Evolutionary conservation across 1,140 invertebrate species (phyloP).

Genomic region (Trissolcus basalis): DNA sequence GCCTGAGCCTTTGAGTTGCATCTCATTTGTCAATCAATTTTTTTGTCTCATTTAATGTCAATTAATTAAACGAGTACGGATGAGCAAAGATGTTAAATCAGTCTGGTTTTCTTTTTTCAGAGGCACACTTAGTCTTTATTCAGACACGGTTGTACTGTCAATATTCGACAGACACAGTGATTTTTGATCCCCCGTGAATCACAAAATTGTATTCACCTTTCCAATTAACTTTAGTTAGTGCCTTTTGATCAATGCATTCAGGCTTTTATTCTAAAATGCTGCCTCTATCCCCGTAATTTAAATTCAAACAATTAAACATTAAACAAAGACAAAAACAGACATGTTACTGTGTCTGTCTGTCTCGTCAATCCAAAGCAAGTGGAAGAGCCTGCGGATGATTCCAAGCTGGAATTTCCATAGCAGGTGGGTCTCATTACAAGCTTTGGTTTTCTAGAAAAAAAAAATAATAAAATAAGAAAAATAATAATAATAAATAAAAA

Average conservation of each 20-base stretch:
- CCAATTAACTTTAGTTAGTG: constrained; percentile 54
- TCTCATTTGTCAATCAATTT: too few species aligned
- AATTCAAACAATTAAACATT: constrained; percentile 7
- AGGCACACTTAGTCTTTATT: constrained; percentile 70
- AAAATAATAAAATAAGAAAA: constrained; percentile 3
- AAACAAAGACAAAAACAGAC: constrained; percentile 43
- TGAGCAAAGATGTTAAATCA: constrained; percentile 66
- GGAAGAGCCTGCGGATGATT: constrained; percentile 64
- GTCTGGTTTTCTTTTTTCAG: constrained; percentile 73
- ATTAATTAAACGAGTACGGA: neutral
- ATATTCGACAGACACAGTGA: constrained; percentile 73
- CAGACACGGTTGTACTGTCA: constrained; percentile 69
- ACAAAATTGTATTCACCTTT: neutral
- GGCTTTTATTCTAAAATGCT: constrained; percentile 72
- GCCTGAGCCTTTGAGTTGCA: constrained; percentile 60
- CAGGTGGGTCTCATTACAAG: constrained; percentile 65
- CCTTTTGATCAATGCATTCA: constrained; percentile 70
- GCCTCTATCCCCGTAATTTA: constrained; percentile 66
- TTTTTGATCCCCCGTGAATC: constrained; percentile 51
- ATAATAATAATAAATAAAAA: constrained; percentile 2
- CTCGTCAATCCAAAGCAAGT: constrained; percentile 64
- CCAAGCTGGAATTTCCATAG: constrained; percentile 64
- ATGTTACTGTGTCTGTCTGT: constrained; percentile 70
- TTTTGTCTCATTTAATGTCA: too few species aligned
- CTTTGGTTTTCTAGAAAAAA: constrained; percentile 40